Evolutionary conservation across 1,140 invertebrate genomes (phyloP).

Genomic region (Nasonia vitripennis): DNA sequence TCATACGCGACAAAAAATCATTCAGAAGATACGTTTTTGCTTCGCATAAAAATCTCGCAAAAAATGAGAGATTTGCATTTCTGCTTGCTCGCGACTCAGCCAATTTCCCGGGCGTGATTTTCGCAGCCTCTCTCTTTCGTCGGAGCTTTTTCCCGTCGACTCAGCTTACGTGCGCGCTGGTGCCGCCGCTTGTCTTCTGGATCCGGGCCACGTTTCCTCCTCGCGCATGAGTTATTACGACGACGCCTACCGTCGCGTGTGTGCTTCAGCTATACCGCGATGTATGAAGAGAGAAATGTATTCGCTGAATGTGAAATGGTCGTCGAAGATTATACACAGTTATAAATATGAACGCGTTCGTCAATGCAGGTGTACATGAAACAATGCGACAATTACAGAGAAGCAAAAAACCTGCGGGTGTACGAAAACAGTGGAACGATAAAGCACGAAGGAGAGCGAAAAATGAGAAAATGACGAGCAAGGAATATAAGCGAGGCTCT

Average conservation of each 20-base stretch:
- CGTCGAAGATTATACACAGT: no score
- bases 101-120: conserved; percentile 17
- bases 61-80: background rate
- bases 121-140: no score
- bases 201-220: conserved; percentile 31
- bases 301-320: background rate
- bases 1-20: no score
- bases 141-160: conserved; percentile 18
- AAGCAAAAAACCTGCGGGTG: no score
- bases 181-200: conserved; percentile 4
- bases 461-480: background rate
- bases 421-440: no score
- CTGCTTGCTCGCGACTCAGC: background rate
- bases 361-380: background rate
- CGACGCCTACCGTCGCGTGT: background rate
- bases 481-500: background rate
- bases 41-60: no score
- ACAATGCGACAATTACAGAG: background rate
- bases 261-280: no score
- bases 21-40: no score
- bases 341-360: no score
- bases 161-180: conserved; percentile 32
- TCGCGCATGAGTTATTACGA: conserved; percentile 14
- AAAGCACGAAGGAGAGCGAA: background rate
- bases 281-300: background rate